Evolutionary conservation across 1,140 invertebrate species (phyloP), one percentile per base, ranked within the genome.

Genomic region (Drosophila kurseongensis): DNA sequence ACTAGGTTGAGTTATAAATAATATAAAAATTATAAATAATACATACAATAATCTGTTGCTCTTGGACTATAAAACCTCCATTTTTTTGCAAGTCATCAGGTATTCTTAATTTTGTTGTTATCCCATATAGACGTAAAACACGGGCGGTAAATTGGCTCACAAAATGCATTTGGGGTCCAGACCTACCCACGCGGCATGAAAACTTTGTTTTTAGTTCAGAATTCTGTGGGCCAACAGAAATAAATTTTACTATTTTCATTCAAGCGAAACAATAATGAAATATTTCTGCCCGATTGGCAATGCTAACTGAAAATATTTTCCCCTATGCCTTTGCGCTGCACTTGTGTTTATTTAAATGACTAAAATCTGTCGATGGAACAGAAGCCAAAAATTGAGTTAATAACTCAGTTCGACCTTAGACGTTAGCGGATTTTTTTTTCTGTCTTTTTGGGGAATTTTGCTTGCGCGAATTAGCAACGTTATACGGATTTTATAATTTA

Each of bases 321-420:
- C 14, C 13, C 48, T 47, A 61, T 58, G 29, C 32, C 16, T 50
- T 51, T 47, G 62, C 38, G 32, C 13, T 58, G 48, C 65, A 68
- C 63, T 67, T 73, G 72, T 77, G 60, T 84, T 88, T 88, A 71
- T 82, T 83, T 71, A 80, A 89, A 83, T 71, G 79, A 88, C 83
- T 69, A 66, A 69, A 86, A 83, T 74, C 76, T 73, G 63, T 38
- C 52, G 67, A 73, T 82, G 71, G 77, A 73, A 81, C 63, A 86
- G 81, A 61, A 81, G 75, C 79, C 74, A 40, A 75, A 63, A 89
- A 88, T 83, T 79, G 61, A 88, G 84, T 88, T 86, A 88, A 88
- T 89, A 88, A 74, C 75, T 77, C 58, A 72, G 63, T 67, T 74
- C 62, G 71, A 76, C 83, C 83, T 88, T 78, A 82, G 63, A 36